phyloP scores from a whole-genome alignment of 2,797 vertebrate species.

The Acanthurus lineatus region DNA sequence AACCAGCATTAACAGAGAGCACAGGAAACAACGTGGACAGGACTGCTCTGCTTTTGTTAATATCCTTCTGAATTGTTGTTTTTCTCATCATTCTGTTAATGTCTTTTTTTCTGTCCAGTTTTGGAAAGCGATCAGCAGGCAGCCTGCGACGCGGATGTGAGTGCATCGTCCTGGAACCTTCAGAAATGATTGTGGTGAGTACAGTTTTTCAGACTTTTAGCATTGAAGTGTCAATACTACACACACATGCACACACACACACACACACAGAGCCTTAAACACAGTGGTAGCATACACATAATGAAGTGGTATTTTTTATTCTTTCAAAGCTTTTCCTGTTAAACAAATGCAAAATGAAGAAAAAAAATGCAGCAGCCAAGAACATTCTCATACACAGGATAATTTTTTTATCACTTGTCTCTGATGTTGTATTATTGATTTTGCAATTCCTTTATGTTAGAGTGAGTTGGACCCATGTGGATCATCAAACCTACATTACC shows the following conservation, averaged over 20 bases:
- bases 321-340: background rate
- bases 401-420: background rate
- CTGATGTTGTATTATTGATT: conserved; percentile 14
- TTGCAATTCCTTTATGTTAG: background rate
- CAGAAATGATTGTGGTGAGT: conserved; percentile 99
- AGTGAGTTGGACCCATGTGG: background rate
- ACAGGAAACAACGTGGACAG: background rate
- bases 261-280: background rate
- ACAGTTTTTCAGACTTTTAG: conserved; percentile 19
- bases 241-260: background rate
- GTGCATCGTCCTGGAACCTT: conserved; percentile 98
- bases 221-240: background rate
- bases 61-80: background rate
- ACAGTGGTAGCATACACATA: background rate
- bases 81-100: background rate
- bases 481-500: background rate
- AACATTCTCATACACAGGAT: background rate
- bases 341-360: background rate
- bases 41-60: background rate
- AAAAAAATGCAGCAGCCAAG: background rate
- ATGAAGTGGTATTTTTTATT: background rate
- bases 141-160: conserved; percentile 97
- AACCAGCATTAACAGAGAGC: background rate
- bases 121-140: conserved; percentile 96
- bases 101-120: conserved; percentile 81